Conservation (phyloP, 2,113 vertebrate species). For the Anolis sagrei region DNA sequence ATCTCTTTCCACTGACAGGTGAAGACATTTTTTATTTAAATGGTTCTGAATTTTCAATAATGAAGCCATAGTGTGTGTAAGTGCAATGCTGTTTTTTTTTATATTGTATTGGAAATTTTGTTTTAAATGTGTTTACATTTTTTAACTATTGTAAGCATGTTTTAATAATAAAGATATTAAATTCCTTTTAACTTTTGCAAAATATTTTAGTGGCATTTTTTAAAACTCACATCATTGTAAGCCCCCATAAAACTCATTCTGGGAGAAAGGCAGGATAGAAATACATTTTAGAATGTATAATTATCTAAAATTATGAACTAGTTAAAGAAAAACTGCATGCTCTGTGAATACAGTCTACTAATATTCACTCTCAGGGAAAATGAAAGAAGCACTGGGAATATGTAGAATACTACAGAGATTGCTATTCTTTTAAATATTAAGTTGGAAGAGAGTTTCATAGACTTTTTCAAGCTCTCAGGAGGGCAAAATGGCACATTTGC, state of each 20-base stretch:
- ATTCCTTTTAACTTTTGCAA: no score
- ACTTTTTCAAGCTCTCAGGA: conserved; percentile 19
- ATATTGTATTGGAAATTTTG: no score
- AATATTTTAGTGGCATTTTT: background rate
- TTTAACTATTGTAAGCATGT: no score
- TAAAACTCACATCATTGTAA: background rate
- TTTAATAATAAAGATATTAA: no score
- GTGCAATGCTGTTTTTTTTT: no score
- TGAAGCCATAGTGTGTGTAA: no score
- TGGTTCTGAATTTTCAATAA: no score
- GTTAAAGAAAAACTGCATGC: background rate
- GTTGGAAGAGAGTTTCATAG: background rate
- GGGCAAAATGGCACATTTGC: conserved; percentile 3
- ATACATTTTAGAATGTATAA: background rate
- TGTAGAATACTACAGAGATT: background rate
- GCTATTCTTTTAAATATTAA: conserved; percentile 14
- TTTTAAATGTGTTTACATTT: no score
- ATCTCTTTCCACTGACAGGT: no score
- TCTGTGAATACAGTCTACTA: background rate
- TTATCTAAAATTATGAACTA: conserved; percentile 2
- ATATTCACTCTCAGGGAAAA: background rate
- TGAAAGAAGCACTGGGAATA: background rate
- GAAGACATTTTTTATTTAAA: no score
- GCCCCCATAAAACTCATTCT: background rate
- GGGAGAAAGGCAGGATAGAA: no score